Evolutionary conservation across 2,113 vertebrate genomes (phyloP).

Genomic region (Pristiophorus japonicus): DNA sequence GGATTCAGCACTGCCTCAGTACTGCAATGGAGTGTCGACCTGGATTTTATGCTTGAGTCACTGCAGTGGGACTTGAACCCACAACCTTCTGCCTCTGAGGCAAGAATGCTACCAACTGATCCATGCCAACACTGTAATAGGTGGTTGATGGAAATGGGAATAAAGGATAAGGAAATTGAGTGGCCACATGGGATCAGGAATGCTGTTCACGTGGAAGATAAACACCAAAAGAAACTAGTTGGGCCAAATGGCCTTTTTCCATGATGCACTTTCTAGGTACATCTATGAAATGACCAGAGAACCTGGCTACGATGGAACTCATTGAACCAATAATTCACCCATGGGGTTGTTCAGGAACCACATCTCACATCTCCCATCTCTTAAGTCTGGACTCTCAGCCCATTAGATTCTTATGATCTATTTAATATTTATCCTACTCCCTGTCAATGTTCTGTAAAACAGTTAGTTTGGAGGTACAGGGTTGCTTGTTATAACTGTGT

Average conservation of each 20-base stretch:
- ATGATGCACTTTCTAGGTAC: neutral
- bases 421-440: neutral
- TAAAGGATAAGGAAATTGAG: neutral
- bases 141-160: neutral
- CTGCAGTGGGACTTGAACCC: too few species aligned
- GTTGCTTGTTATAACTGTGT: neutral
- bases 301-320: neutral
- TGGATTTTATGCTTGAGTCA: too few species aligned
- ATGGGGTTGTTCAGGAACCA: neutral
- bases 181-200: neutral
- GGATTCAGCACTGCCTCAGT: too few species aligned
- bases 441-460: neutral
- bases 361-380: neutral
- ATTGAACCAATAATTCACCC: neutral
- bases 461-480: neutral
- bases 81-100: too few species aligned
- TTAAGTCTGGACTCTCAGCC: neutral
- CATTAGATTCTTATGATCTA: neutral
- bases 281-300: neutral
- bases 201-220: neutral
- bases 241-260: neutral
- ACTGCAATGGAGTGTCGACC: too few species aligned
- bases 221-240: neutral
- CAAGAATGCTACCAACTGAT: too few species aligned
- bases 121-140: too few species aligned